Evolutionary conservation across 1,140 invertebrate genomes (phyloP).

Genomic region (Drosophila sp.): DNA sequence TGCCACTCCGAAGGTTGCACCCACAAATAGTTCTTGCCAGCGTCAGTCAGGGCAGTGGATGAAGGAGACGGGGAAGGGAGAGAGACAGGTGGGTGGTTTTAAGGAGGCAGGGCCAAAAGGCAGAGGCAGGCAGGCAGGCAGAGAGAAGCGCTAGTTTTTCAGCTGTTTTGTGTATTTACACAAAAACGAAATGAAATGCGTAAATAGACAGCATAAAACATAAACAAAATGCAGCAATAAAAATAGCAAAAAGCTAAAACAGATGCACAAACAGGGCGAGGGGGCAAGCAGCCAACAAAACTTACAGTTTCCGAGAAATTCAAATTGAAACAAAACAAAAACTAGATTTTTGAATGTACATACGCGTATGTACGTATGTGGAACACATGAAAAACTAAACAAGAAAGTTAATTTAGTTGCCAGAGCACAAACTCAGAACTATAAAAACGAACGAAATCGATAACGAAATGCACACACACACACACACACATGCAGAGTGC

Average conservation of each 20-base stretch:
- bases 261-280: constrained; percentile 17
- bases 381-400: constrained; percentile 27
- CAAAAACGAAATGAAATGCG: constrained; percentile 65
- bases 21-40: constrained; percentile 50
- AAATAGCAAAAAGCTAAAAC: constrained; percentile 22
- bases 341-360: too few relatives aligned
- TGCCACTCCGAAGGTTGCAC: constrained; percentile 56
- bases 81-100: neutral
- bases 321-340: neutral
- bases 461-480: neutral
- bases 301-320: constrained; percentile 35
- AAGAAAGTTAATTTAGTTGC: constrained; percentile 35
- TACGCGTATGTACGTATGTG: too few relatives aligned
- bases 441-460: constrained; percentile 2
- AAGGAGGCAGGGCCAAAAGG: neutral
- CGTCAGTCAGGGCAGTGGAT: constrained; percentile 1
- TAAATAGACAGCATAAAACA: constrained; percentile 67
- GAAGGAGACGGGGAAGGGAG: too few relatives aligned
- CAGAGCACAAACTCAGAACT: constrained; percentile 9
- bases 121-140: constrained; percentile 9
- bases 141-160: constrained; percentile 9
- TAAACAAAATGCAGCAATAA: constrained; percentile 68
- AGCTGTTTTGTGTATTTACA: constrained; percentile 69
- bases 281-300: constrained; percentile 4
- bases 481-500: neutral